Evolutionary conservation across 2,888 invertebrate genomes (phyloP), one percentile per base, ranked within the genome.

Genomic region (Hypomecis atomaria): DNA sequence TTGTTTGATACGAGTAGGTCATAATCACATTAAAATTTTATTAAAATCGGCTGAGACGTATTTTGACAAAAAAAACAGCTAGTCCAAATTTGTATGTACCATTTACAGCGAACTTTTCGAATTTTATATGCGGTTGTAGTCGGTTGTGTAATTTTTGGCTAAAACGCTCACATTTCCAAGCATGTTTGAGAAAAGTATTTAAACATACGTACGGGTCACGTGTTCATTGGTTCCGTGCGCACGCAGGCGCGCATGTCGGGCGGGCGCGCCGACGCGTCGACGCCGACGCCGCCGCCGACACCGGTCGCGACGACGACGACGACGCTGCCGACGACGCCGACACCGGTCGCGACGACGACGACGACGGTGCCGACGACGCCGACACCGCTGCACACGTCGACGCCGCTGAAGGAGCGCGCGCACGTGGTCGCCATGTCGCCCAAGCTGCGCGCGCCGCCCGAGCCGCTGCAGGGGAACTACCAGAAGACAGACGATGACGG

Each of bases 401-500:
- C 92, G 44, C 92, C 93, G 11, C 78, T 90, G 68, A 89, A 88
- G 74, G 78, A 76, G 10, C 71, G 62, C 42, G 90, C 78, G 53
- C 86, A 84, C 55, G 91, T 92, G 55, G 92, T 92, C 62, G 91
- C 83, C 69, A 83, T 90, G 86, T 88, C 91, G 69, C 90, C 89
- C 62, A 91, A 90, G 72, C 74, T 75, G 43, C 43, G 59, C 45
- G 42, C 48, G 7, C 52, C 66, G 59, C 53, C 66, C 61, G 65
- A 73, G 13, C 74, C 67, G 48, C 42, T 38, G 23, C 23, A 23
- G 3, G 87, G 86, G 62, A 83, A 79, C 55, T 82, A 83, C 54
- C 86, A 85, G 66, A 74, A 75, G 43, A 83, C 82, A 0, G 87
- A 86, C 9, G 85, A 87, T 36, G 68, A 71, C 34, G 59, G 69